Conservation (phyloP, 2,888 invertebrate species). For the Meloe dianella region DNA sequence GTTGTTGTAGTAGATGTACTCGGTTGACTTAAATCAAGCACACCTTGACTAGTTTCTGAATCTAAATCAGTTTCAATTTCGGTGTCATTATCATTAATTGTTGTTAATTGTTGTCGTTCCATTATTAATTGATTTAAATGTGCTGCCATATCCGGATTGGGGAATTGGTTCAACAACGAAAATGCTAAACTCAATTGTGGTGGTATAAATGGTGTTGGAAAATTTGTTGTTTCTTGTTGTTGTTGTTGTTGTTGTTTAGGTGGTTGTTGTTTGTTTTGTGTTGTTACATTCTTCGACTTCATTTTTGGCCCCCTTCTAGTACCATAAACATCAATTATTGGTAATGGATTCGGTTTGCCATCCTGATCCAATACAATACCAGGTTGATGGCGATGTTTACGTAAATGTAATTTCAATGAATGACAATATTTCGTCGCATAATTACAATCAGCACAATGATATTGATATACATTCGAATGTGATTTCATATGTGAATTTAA, state of each 20-base stretch:
- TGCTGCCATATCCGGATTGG: constrained; percentile 15
- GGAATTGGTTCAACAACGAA: constrained; percentile 45
- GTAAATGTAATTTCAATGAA: constrained; percentile 91
- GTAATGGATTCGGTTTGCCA: constrained; percentile 85
- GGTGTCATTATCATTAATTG: not conserved
- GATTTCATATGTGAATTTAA: constrained; percentile 97
- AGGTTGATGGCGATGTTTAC: constrained; percentile 90
- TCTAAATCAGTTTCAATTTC: constrained; percentile 23
- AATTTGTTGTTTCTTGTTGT: constrained; percentile 23
- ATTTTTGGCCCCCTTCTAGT: constrained; percentile 85
- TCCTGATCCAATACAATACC: constrained; percentile 89
- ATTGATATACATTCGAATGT: constrained; percentile 91
- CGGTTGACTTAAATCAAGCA: constrained; percentile 66
- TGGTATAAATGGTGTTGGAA: constrained; percentile 34
- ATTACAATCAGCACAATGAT: constrained; percentile 89
- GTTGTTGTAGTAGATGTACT: constrained; percentile 10
- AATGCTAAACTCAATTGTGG: constrained; percentile 36
- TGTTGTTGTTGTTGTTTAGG: constrained; percentile 23
- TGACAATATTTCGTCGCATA: constrained; percentile 99
- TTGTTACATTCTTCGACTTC: constrained; percentile 40
- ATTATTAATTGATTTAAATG: not conserved
- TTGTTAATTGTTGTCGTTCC: not conserved
- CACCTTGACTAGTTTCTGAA: constrained; percentile 50
- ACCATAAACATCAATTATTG: constrained; percentile 90
- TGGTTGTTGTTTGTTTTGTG: constrained; percentile 20